Evolutionary conservation across 2,113 vertebrate species (phyloP).

Genomic region (Cervus canadensis): DNA sequence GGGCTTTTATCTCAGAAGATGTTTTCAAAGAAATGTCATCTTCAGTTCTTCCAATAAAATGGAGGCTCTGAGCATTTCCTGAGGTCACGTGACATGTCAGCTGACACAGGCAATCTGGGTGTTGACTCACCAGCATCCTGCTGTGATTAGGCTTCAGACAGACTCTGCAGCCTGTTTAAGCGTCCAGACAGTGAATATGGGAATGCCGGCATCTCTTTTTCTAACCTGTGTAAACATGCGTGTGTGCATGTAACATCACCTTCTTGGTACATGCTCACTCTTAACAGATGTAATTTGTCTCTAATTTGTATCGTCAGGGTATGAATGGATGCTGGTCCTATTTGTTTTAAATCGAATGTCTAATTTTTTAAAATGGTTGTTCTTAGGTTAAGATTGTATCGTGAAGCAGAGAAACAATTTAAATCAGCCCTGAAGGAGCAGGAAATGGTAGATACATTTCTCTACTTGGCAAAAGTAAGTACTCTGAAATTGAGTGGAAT

Average conservation of each 20-base stretch:
- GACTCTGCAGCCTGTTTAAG: neutral
- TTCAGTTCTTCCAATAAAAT: neutral
- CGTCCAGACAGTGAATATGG: neutral
- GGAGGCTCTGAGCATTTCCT: constrained; percentile 13
- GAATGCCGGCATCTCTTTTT: neutral
- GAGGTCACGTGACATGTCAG: constrained; percentile 17
- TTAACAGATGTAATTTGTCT: neutral
- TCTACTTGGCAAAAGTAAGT: constrained; percentile 95
- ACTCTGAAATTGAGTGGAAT: constrained; percentile 40
- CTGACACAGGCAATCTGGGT: constrained; percentile 30
- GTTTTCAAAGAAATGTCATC: constrained; percentile 26
- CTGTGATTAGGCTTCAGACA: neutral
- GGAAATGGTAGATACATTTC: constrained; percentile 93
- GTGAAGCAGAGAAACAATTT: constrained; percentile 98
- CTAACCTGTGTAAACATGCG: neutral
- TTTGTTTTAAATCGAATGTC: constrained; percentile 43
- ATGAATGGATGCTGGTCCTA: neutral
- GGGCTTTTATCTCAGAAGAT: neutral
- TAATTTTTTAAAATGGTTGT: constrained; percentile 57
- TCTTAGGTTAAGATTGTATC: constrained; percentile 89
- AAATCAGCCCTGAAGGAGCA: constrained; percentile 95
- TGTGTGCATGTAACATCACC: neutral
- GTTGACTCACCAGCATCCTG: neutral
- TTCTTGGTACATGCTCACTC: neutral
- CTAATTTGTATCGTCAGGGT: neutral